phyloP scores from a whole-genome alignment of 2,888 invertebrate genomes.

The Parasteatoda lunata region DNA sequence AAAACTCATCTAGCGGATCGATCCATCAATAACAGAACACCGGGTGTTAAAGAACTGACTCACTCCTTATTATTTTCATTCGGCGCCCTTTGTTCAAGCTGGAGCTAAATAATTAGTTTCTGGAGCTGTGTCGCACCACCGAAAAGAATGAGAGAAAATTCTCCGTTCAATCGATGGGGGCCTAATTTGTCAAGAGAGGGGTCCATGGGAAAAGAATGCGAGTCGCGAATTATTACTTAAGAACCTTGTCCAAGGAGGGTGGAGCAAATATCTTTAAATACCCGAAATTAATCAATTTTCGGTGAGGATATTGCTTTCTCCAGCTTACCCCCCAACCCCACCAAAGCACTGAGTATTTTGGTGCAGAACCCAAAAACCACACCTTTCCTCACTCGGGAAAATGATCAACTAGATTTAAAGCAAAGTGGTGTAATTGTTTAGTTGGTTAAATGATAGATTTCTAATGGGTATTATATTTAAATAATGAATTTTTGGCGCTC shows the following conservation, averaged over 20 bases:
- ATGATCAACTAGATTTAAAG: not conserved
- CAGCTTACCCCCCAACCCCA: not conserved
- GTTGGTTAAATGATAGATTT: not conserved
- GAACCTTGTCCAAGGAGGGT: conserved; percentile 47
- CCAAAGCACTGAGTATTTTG: not conserved
- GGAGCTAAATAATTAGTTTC: conserved; percentile 53
- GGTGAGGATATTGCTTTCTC: conserved; percentile 35
- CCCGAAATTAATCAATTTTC: conserved; percentile 62
- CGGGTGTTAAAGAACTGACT: conserved; percentile 17
- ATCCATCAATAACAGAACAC: conserved; percentile 28
- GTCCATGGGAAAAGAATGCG: conserved; percentile 24
- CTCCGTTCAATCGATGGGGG: conserved; percentile 31
- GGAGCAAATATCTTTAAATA: conserved; percentile 57
- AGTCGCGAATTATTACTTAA: conserved; percentile 55
- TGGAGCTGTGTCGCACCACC: conserved; percentile 15
- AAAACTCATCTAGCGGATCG: conserved; percentile 9
- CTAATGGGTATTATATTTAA: too few species aligned
- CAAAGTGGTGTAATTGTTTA: conserved; percentile 13
- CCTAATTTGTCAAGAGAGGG: conserved; percentile 45
- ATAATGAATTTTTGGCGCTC: too few species aligned
- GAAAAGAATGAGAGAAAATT: conserved; percentile 19
- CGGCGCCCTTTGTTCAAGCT: conserved; percentile 26
- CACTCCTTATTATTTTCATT: conserved; percentile 20
- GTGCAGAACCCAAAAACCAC: conserved; percentile 30
- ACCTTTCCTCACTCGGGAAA: conserved; percentile 32